phyloP scores from a whole-genome alignment of 1,140 invertebrate species.

The Anastatus disparis region DNA sequence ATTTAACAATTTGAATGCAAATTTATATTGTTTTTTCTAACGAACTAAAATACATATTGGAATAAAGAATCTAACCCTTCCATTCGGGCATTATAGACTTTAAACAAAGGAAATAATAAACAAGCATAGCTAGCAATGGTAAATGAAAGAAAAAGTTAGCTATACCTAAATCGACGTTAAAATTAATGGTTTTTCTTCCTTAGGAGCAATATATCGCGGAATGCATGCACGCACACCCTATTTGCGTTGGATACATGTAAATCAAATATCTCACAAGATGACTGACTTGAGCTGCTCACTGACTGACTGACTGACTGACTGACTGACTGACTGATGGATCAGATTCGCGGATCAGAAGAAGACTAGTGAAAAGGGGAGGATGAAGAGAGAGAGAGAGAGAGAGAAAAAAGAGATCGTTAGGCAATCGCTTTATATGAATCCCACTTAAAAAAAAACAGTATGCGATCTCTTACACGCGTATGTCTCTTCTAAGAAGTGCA shows the following conservation, averaged over 20 bases:
- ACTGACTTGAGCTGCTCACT: neutral
- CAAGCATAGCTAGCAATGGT: neutral
- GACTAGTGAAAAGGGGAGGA: too few species aligned
- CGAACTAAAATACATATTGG: too few species aligned
- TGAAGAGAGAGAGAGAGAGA: too few species aligned
- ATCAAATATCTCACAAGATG: constrained; percentile 36
- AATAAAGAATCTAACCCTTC: too few species aligned
- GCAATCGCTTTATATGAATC: constrained; percentile 49
- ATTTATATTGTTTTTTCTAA: too few species aligned
- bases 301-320: neutral
- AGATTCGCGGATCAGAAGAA: constrained; percentile 42
- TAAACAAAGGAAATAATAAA: neutral
- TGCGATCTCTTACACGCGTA: too few species aligned
- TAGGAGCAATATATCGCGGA: constrained; percentile 21
- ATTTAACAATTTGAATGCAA: too few species aligned
- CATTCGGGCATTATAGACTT: too few species aligned
- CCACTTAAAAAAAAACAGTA: too few species aligned
- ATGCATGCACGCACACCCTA: neutral
- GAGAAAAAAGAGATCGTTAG: constrained; percentile 45
- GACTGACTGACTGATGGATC: constrained; percentile 32
- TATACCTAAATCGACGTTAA: constrained; percentile 6
- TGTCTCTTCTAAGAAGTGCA: too few species aligned
- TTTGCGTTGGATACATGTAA: constrained; percentile 29
- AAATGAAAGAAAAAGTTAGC: neutral
- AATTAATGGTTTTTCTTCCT: constrained; percentile 4